Conservation (phyloP, 92 coral and sea anemone species). For the Zoanthus sociatus region DNA sequence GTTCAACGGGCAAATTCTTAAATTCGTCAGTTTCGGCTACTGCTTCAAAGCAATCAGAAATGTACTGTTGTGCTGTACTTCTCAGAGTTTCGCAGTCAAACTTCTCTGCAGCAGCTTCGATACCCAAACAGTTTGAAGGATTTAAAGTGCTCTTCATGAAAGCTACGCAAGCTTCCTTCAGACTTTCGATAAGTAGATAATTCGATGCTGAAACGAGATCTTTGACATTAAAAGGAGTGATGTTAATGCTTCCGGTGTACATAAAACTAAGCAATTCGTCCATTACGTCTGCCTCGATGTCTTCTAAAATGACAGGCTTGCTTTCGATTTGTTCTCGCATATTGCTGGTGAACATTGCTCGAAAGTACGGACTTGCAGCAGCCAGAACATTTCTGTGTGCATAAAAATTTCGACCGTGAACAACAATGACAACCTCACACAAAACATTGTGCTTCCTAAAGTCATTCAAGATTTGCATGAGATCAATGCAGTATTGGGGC, state of each 20-base stretch:
- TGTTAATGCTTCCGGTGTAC: constrained; percentile 94
- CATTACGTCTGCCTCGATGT: constrained; percentile 91
- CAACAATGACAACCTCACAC: constrained; percentile 93
- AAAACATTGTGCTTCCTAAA: constrained; percentile 93
- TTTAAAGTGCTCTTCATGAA: constrained; percentile 93
- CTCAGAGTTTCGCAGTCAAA: constrained; percentile 88
- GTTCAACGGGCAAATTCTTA: constrained; percentile 80
- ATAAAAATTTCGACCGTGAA: constrained; percentile 82
- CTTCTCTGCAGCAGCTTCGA: constrained; percentile 91
- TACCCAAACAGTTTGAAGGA: constrained; percentile 98
- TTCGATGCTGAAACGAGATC: constrained; percentile 96
- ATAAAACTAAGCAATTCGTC: constrained; percentile 88
- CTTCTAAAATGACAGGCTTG: constrained; percentile 93
- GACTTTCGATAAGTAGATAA: constrained; percentile 90
- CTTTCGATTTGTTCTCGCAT: constrained; percentile 93
- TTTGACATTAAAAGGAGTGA: constrained; percentile 95
- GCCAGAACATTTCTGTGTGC: constrained; percentile 94
- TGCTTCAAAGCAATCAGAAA: constrained; percentile 86
- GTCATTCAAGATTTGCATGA: constrained; percentile 90
- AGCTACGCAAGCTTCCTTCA: constrained; percentile 90
- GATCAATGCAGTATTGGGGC: constrained; percentile 85
- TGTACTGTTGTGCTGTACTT: constrained; percentile 85
- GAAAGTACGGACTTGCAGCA: constrained; percentile 98
- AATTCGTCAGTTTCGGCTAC: constrained; percentile 97
- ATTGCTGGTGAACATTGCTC: constrained; percentile 93